Base-by-base conservation (phyloP, 2,113 vertebrate species). In the Guaruba guarouba region DNA sequence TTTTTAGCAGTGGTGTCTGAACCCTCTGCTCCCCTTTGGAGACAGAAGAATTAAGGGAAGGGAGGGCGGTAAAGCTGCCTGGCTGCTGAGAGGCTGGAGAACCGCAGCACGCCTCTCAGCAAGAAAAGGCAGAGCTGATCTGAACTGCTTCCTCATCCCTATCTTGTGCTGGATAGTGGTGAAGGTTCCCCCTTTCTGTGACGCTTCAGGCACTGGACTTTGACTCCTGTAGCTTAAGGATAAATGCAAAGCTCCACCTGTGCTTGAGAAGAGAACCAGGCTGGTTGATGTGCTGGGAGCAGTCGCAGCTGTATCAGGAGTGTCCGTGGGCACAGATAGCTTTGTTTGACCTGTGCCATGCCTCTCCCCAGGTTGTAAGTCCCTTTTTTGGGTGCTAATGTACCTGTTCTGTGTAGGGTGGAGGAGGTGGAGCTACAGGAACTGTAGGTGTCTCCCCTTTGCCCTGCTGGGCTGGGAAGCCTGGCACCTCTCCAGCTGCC, bases 161-260 rank as follows among this genome's bases (percentile, higher is more conserved):
- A 0, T 67, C 81, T 66, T 0, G 0, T 37, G 33, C 48, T 61
- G 44, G 4, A 46, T 8, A 41, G 77, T 0, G 3, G 64, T 49
- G 55, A 82, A 87, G 68, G 76, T 84, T 88, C 57, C 43, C 43
- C 22, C 17, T 63, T 63, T 63, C 61, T 39, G 61, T 63, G 61
- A 39, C 35, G 18, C 57, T 77, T 39, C 64, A 52, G 49, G 33
- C 51, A 57, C 37, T 82, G 84, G 71, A 92, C 90, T 92, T 92
- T 71, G 90, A 22, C 64, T 77, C 37, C 33, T 82, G 70, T 15
- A 59, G 78, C 70, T 92, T 59, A 82, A 44, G 33, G 69, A 24
- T 77, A 71, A 71, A 82, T 82, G 43, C 43, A 29, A 76, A 61
- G 25, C 55, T 87, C 64, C 70, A 82, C 55, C 57, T 77, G 20